Percentiles rank a stretch among this genome's conserved stretches.
Conservation (phyloP, 2,113 vertebrate species). For the Megaptera novaeangliae region DNA sequence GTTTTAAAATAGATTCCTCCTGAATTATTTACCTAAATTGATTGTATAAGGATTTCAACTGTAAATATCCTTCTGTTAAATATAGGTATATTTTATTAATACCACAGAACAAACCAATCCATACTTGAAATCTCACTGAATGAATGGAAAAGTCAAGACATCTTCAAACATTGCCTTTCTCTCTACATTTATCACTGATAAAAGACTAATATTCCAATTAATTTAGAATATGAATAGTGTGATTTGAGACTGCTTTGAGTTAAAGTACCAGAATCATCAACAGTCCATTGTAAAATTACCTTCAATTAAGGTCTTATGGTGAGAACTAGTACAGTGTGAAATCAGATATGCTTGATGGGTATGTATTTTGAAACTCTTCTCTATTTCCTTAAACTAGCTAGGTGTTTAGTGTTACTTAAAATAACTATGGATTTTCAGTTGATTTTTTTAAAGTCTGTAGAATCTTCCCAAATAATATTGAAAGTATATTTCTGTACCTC, state of each 20-base stretch:
- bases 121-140: background rate
- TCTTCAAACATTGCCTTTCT: background rate
- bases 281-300: background rate
- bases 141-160: constrained; percentile 14
- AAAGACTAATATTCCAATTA: background rate
- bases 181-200: background rate
- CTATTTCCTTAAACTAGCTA: background rate
- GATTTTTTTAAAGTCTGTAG: background rate
- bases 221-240: constrained; percentile 1
- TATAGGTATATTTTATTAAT: constrained; percentile 11
- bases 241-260: background rate
- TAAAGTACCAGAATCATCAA: background rate
- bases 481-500: background rate
- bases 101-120: background rate
- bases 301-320: background rate
- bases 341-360: background rate
- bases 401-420: background rate
- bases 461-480: constrained; percentile 27
- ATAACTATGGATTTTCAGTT: background rate
- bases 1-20: background rate
- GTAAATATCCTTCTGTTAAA: background rate
- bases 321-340: background rate
- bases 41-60: background rate
- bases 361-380: background rate
- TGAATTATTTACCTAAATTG: background rate